phyloP scores from a whole-genome alignment of 2,888 invertebrate genomes.

The Ceriagrion tenellum region DNA sequence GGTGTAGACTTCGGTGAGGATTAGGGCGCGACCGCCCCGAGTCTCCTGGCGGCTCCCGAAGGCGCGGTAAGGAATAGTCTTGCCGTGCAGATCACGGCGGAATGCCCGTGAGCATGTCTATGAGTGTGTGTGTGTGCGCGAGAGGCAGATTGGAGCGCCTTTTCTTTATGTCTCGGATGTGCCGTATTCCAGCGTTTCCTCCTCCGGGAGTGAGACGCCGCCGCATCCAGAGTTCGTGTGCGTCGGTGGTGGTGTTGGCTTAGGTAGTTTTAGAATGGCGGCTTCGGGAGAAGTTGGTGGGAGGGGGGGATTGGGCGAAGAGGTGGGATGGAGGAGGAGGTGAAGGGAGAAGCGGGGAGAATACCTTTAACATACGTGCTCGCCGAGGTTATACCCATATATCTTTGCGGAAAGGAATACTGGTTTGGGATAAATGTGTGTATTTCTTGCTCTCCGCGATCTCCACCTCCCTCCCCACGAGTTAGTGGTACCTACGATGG shows the following conservation, averaged over 20 bases:
- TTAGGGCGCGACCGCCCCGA: neutral
- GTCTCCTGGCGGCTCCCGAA: neutral
- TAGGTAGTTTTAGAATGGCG: neutral
- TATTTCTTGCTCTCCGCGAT: neutral
- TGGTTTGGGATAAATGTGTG: constrained; percentile 43
- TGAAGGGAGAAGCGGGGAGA: neutral
- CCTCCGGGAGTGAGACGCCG: neutral
- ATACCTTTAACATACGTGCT: constrained; percentile 29
- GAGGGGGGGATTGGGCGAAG: neutral
- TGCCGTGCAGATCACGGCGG: constrained; percentile 34
- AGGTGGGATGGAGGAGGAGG: neutral
- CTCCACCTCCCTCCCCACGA: neutral
- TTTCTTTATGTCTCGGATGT: constrained; percentile 23
- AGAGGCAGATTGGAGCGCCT: neutral
- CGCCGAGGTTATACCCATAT: neutral
- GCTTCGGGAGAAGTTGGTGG: neutral
- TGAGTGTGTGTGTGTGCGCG: neutral
- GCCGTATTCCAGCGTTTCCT: constrained; percentile 7
- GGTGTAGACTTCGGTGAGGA: neutral
- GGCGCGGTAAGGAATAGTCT: neutral
- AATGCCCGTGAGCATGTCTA: neutral
- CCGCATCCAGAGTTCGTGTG: neutral
- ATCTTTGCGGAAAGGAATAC: constrained; percentile 27
- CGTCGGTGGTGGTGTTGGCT: neutral
- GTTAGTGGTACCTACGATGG: neutral